Conservation (phyloP, 2,113 vertebrate species). For the Rhegmatorhina hoffmannsi region DNA sequence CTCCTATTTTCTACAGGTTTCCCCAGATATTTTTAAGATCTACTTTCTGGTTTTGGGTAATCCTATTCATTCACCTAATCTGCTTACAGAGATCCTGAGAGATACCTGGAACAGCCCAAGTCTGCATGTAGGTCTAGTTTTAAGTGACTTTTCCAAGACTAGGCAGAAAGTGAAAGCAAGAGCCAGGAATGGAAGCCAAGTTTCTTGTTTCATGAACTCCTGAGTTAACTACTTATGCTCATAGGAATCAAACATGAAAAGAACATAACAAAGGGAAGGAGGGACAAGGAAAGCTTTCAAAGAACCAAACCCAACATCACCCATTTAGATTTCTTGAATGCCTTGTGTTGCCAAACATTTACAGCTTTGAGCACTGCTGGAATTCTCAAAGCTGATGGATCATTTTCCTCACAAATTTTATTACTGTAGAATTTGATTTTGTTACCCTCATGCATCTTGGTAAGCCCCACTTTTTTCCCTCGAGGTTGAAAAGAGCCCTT, state of each 20-base stretch:
- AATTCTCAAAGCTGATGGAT: conserved; percentile 25
- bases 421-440: conserved; percentile 38
- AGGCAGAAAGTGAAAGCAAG: background rate
- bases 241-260: background rate
- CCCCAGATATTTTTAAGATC: background rate
- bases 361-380: background rate
- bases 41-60: background rate
- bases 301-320: background rate
- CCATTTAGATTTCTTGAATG: conserved; percentile 1
- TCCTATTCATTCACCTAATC: background rate
- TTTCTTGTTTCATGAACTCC: conserved; percentile 43
- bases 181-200: conserved; percentile 25
- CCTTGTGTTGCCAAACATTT: background rate
- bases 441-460: background rate
- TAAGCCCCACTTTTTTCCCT: background rate
- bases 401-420: conserved; percentile 43
- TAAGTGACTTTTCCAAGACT: background rate
- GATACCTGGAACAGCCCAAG: background rate
- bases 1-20: background rate
- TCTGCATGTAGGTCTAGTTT: background rate
- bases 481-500: background rate
- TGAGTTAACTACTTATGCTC: conserved; percentile 35
- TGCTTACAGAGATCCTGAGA: background rate
- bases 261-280: background rate
- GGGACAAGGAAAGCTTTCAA: conserved; percentile 5